phyloP scores from a whole-genome alignment of 2,888 invertebrate genomes.

The Erebia ligea region DNA sequence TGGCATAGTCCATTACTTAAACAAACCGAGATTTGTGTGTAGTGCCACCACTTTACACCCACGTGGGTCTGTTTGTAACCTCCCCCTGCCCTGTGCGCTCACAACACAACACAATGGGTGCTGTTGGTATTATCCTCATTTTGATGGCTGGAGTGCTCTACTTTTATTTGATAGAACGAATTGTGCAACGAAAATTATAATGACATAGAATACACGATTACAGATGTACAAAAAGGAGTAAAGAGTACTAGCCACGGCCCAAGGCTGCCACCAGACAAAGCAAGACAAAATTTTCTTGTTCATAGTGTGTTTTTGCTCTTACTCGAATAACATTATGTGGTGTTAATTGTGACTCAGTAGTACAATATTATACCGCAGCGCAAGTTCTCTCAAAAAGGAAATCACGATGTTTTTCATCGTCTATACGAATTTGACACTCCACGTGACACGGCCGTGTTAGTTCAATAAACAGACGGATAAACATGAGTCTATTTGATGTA shows the following conservation, averaged over 20 bases:
- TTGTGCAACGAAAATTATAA: background rate
- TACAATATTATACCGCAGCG: background rate
- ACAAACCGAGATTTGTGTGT: slow-evolving; percentile 70
- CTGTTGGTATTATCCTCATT: slow-evolving; percentile 10
- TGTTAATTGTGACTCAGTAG: slow-evolving; percentile 4
- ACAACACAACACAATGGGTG: slow-evolving; percentile 38
- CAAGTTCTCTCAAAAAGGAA: slow-evolving; percentile 60
- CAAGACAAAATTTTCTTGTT: too few species aligned
- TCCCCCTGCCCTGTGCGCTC: slow-evolving; percentile 37
- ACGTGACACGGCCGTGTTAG: slow-evolving; percentile 32
- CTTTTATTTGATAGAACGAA: slow-evolving; percentile 9
- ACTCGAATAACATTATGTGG: background rate
- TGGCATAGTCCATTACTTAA: slow-evolving; percentile 80
- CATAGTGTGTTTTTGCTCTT: background rate
- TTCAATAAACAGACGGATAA: slow-evolving; percentile 28
- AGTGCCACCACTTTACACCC: slow-evolving; percentile 73
- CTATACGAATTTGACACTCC: slow-evolving; percentile 50
- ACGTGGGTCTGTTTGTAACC: slow-evolving; percentile 61
- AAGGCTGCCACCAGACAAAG: too few species aligned
- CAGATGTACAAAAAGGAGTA: background rate
- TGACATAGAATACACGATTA: background rate
- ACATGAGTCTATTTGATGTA: slow-evolving; percentile 25
- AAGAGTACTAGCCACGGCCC: too few species aligned
- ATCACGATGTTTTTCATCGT: slow-evolving; percentile 62
- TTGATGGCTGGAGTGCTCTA: slow-evolving; percentile 13